These are phyloP conservation scores for Enteromius argenteus DNA, from an alignment of 2,797 vertebrate genomes.

Conservation along the genomic window DNA sequence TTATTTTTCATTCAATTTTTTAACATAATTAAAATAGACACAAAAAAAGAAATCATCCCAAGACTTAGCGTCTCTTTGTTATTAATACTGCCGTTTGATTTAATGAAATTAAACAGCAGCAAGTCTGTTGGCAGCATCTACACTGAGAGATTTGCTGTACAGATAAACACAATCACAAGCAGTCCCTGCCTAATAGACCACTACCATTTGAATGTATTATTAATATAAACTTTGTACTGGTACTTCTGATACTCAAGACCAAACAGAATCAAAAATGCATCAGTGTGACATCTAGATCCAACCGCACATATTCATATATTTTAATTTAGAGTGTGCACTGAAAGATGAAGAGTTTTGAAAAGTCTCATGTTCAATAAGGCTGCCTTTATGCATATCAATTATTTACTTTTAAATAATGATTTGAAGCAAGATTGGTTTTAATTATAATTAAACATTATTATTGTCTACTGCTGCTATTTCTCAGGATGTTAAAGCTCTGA, in stretches of 20 bases:
- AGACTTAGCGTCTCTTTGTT: not conserved
- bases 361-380: not conserved
- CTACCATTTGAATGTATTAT: not conserved
- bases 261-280: not conserved
- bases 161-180: not conserved
- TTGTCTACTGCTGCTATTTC: not conserved
- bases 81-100: not conserved
- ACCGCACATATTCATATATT: not conserved
- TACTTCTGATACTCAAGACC: not conserved
- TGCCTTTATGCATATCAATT: not conserved
- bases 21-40: too few species aligned
- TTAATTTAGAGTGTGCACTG: not conserved
- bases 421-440: not conserved
- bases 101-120: too few species aligned
- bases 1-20: too few species aligned
- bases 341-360: not conserved
- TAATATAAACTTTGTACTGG: not conserved
- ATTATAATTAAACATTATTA: not conserved
- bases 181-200: not conserved
- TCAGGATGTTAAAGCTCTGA: not conserved
- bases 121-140: too few species aligned
- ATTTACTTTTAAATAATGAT: not conserved
- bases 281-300: not conserved
- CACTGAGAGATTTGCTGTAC: too few species aligned
- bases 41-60: too few species aligned